Base-by-base conservation (phyloP, 2,888 invertebrate genomes). In the Polydrusus pterygomalis region DNA sequence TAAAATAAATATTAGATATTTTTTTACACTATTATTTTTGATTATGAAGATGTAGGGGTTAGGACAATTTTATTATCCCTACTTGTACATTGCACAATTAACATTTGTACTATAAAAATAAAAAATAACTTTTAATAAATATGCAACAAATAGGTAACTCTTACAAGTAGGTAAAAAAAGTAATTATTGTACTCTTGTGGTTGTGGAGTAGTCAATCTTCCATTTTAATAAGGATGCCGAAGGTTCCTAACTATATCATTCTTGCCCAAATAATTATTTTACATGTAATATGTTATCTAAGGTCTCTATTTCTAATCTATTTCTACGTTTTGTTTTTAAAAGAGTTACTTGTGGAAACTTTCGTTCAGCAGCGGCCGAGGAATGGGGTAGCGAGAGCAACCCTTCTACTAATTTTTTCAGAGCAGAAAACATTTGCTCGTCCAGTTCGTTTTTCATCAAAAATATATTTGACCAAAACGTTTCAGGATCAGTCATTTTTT, bases 401-500 rank as follows among this genome's bases (percentile, higher is more conserved):
- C 40, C 40, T 40, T 40, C 40, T 40, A 40, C 8, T 40, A 40
- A 40, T 43, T 43, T 43, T 43, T 43, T 43, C 43, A 11, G 43
- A 43, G 13, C 3, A 10, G 34, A 1, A 60, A 60, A 60, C 30
- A 60, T 54, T 20, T 11, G 56, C 30, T 17, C 56, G 9, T 17
- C 17, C 8, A 60, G 17, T 60, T 60, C 30, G 25, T 60, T 60
- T 60, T 60, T 60, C 34, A 60, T 38, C 17, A 7, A 30, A 60
- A 60, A 60, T 60, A 60, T n/a, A 9, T 60, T 60, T 40, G 62
- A 34, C 62, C 34, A 60, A 60, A 60, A 60, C 10, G 13, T 60
- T 34, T 60, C 64, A n/a, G 62, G 34, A 34, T 60, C 34, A 20
- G 62, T 34, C 13, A 40, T 60, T 60, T 60, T 60, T 60, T 60